Base-by-base conservation (phyloP, 1,140 invertebrate genomes). In the Rhopalosiphum padi region DNA sequence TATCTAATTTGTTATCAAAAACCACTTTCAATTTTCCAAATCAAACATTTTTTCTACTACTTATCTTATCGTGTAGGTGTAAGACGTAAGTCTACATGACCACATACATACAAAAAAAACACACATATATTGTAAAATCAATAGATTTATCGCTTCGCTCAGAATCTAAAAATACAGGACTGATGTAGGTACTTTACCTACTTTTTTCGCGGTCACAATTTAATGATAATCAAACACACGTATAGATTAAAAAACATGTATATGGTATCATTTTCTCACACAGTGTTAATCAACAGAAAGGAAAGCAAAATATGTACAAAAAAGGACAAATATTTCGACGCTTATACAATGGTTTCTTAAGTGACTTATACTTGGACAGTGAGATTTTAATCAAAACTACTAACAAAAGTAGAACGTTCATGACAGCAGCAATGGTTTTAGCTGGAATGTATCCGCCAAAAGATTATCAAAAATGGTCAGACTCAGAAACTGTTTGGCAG, bases 371-470 rank as follows among this genome's bases (percentile, higher is more conserved):
- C n/a, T 87, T 83, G 22, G 55, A 77, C 8, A 87, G n/a, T 30
- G 94, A 94, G 41, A 77, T 94, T 22, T 88, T 86, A 25, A 46
- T 53, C 15, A 94, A 85, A 82, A 94, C 77, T 68, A 94, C 94
- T 3, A 35, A 55, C 30, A 41, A 51, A 30, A 46, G 11, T 30
- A 51, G 94, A 2, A 94, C 94, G 0, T 83, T 35, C 18, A 94
- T 94, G 94, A 60, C 94, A 41, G 94, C 94, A 18, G 46, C 48
- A 43, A 30, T 94, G 94, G 90, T 94, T 41, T 86, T 94, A 48
- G 82, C 94, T n/a, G 94, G 94, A 55, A 51, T 94, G 35, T 94
- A 94, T 68, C 94, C 94, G 8, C 94, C 94, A 43, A 93, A 48
- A 55, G 25, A 8, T 23, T 93, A 93, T 93, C 91, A 93, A 93